These are phyloP conservation scores for Sthenelais limicola DNA, from an alignment of 2,888 invertebrate genomes.

Conservation along the genomic window DNA sequence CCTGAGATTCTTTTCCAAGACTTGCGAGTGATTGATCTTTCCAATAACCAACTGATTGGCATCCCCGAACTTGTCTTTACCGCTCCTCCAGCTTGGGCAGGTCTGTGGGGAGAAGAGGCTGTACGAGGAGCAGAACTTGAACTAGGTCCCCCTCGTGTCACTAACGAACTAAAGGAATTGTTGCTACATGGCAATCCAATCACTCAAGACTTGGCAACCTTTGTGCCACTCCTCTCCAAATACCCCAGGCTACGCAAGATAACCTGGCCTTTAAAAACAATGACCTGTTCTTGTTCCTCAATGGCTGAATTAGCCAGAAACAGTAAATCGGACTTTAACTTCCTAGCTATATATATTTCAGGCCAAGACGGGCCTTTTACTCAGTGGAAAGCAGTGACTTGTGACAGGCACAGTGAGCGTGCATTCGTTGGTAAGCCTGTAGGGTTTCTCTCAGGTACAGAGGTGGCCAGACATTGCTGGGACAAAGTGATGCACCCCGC, in stretches of 20 bases:
- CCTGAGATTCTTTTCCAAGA: not conserved
- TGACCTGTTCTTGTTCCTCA: not conserved
- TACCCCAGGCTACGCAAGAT: slow-evolving; percentile 12
- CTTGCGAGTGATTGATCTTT: not conserved
- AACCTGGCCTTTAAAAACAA: slow-evolving; percentile 10
- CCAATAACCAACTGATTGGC: not conserved
- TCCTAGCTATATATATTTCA: slow-evolving; percentile 6
- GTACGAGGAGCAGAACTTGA: too few relatives aligned
- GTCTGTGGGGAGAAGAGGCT: too few relatives aligned
- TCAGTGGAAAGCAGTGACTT: slow-evolving; percentile 16
- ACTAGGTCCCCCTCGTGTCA: not conserved
- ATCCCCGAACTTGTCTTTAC: slow-evolving; percentile 18
- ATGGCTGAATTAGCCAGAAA: slow-evolving; percentile 9
- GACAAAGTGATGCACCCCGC: not conserved
- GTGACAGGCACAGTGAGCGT: not conserved
- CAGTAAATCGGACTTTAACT: slow-evolving; percentile 19
- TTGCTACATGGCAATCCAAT: slow-evolving; percentile 26
- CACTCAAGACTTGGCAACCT: not conserved
- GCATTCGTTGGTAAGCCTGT: slow-evolving; percentile 19
- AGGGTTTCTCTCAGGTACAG: slow-evolving; percentile 8
- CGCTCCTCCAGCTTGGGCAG: too few relatives aligned
- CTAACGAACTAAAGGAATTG: slow-evolving; percentile 19
- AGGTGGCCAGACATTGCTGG: not conserved
- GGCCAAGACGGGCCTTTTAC: slow-evolving; percentile 1
- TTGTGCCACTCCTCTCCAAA: not conserved